Conservation (phyloP, 2,113 vertebrate species). For the Catharus fuscescens region DNA sequence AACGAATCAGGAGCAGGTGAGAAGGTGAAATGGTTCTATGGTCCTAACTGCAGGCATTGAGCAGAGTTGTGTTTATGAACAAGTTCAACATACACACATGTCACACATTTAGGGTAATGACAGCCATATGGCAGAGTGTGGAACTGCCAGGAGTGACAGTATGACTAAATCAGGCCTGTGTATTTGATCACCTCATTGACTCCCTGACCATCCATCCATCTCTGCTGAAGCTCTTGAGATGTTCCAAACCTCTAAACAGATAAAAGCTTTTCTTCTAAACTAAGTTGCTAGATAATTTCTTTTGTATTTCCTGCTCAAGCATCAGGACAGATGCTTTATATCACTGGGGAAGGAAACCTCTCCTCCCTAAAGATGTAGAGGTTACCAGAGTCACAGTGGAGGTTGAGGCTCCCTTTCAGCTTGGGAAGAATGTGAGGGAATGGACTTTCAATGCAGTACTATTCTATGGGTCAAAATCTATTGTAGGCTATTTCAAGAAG, state of each 20-base stretch:
- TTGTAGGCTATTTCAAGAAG: neutral
- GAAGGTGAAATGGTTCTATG: neutral
- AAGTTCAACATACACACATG: neutral
- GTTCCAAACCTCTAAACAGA: neutral
- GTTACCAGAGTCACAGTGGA: neutral
- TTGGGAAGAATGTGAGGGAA: neutral
- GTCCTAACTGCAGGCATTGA: neutral
- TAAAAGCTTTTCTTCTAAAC: neutral
- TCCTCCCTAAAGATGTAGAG: neutral
- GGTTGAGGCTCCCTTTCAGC: neutral
- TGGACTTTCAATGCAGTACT: neutral
- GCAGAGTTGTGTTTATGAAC: neutral
- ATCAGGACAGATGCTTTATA: neutral
- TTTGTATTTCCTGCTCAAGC: neutral
- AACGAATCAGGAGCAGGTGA: neutral
- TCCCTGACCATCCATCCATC: constrained; percentile 12
- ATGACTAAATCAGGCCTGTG: neutral
- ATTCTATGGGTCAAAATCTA: neutral
- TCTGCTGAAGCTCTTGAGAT: neutral
- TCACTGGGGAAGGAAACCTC: constrained; percentile 10
- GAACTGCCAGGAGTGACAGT: neutral
- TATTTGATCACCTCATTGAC: neutral
- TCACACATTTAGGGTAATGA: neutral
- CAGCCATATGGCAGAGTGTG: neutral
- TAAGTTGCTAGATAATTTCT: neutral